Evolutionary conservation across 2,888 invertebrate species (phyloP), one percentile per base, ranked within the genome.

Genomic region (Harpalus rubripes): DNA sequence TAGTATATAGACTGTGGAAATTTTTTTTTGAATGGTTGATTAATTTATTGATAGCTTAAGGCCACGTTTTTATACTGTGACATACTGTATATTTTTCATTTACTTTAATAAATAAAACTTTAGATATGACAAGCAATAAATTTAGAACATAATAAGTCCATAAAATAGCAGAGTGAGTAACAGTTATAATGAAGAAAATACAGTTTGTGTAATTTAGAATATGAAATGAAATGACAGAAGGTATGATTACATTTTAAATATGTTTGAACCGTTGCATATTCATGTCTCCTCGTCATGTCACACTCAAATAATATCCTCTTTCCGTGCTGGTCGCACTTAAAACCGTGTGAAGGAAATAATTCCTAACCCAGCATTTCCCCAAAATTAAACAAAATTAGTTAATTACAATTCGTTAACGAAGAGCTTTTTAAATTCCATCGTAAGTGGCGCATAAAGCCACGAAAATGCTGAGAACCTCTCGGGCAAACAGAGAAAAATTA

Each of bases 351-450:
- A 74, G 44, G 18, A 74, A 74, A 74, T 74, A 41, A 68, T 68
- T n/a, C 32, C 32, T 68, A 68, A 15, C 16, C 12, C 26, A 39
- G 32, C 72, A 72, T 74, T 44, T 41, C 72, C 72, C 44, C 44
- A 74, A 74, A 74, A 74, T 74, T 41, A 74, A 74, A 74, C 44
- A 32, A 74, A 74, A 74, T 74, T 74, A 74, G 41, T 74, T 74
- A 74, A 74, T 74, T 74, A 74, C 72, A 44, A 74, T 74, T 74
- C 44, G 72, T 74, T 74, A 74, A 74, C 72, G 44, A 74, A 74
- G 8, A 41, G 72, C 72, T 74, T 41, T 74, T 18, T 12, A 74
- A 74, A 74, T 74, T 68, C 68, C 63, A 63, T 63, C 12, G 32
- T 68, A 68, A 68, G 68, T 68, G 32, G 68, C 68, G 39, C 68